phyloP scores from a whole-genome alignment of 2,113 vertebrate species.

The Choloepus hoffmanni region DNA sequence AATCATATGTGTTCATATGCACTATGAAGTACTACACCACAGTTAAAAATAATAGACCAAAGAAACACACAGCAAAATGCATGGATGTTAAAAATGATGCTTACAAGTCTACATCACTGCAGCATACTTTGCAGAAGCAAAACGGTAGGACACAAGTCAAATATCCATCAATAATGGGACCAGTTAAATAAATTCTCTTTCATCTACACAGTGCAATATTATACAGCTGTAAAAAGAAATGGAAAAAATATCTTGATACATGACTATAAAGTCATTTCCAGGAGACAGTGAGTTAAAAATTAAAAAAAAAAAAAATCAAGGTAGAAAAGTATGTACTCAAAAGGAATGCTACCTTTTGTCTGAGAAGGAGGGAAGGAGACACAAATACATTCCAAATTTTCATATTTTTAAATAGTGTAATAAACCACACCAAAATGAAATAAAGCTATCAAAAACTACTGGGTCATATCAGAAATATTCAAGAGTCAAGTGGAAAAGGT shows the following conservation, averaged over 20 bases:
- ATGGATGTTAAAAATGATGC: neutral
- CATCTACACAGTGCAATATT: neutral
- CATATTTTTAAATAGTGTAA: neutral
- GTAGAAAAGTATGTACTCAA: neutral
- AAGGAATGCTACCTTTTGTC: neutral
- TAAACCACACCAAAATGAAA: neutral
- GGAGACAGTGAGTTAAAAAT: neutral
- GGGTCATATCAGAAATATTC: neutral
- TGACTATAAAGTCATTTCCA: neutral
- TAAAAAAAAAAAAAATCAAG: neutral
- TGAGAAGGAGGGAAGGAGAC: neutral
- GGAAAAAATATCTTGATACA: neutral
- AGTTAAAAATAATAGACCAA: neutral
- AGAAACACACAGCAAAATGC: neutral
- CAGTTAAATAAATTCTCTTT: neutral
- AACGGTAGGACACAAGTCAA: neutral
- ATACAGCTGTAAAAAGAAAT: neutral
- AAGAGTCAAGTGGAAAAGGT: neutral
- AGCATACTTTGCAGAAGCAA: neutral
- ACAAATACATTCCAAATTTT: neutral
- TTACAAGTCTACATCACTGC: neutral
- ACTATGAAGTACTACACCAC: neutral
- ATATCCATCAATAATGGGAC: neutral
- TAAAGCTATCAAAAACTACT: neutral
- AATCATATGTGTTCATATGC: neutral